Evolutionary conservation across 2,797 vertebrate species (phyloP).

Genomic region (Platalea minor): DNA sequence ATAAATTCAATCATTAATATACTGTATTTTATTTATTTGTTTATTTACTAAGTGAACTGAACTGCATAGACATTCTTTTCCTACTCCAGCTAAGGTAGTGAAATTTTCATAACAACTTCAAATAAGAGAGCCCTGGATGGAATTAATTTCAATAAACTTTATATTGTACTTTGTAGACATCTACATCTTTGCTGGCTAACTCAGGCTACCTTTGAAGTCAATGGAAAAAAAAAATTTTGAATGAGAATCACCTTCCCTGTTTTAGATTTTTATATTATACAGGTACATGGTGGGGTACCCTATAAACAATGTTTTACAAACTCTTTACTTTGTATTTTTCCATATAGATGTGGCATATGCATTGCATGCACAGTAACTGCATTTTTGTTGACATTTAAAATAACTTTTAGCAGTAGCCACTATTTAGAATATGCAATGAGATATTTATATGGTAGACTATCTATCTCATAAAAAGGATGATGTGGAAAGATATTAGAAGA

Average conservation of each 20-base stretch:
- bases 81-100: not conserved
- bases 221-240: not conserved
- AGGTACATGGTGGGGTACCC: not conserved
- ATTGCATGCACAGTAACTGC: not conserved
- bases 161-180: not conserved
- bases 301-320: not conserved
- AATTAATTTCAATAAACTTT: not conserved
- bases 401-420: not conserved
- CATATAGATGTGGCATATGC: not conserved
- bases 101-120: not conserved
- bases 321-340: not conserved
- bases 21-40: not conserved
- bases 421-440: not conserved
- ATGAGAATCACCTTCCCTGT: not conserved
- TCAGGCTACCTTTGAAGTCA: not conserved
- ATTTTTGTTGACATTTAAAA: not conserved
- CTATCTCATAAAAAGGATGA: not conserved
- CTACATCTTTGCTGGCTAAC: not conserved
- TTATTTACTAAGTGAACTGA: not conserved
- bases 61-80: not conserved
- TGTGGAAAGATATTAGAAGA: not conserved
- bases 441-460: not conserved
- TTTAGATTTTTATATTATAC: not conserved
- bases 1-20: not conserved
- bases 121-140: not conserved